These are phyloP conservation scores for Dallia pectoralis DNA, from an alignment of 2,797 vertebrate genomes.

Conservation along the genomic window DNA sequence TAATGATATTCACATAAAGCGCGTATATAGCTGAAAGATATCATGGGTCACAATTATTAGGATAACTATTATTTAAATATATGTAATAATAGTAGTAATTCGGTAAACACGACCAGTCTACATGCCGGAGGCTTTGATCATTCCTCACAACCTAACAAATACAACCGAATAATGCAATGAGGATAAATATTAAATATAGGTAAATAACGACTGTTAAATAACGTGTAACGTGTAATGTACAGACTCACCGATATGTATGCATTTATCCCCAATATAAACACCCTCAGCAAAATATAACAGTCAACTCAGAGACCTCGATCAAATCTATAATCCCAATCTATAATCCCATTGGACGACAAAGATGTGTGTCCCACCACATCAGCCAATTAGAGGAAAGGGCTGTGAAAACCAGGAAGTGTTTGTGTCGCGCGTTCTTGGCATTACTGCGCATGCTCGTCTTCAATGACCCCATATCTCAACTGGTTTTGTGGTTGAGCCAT, in stretches of 20 bases:
- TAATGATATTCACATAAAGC: background rate
- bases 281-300: constrained; percentile 53
- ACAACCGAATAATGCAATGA: background rate
- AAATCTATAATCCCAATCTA: constrained; percentile 52
- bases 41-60: too few relatives aligned
- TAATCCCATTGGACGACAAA: constrained; percentile 61
- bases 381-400: constrained; percentile 44
- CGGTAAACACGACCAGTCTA: background rate
- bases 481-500: background rate
- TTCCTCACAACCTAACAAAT: background rate
- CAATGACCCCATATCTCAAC: background rate
- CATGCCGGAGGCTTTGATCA: background rate
- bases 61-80: too few relatives aligned
- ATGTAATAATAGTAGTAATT: background rate
- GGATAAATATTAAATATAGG: background rate
- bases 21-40: background rate
- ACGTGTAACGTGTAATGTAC: too few relatives aligned
- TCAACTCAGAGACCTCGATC: constrained; percentile 55
- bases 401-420: constrained; percentile 8
- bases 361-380: constrained; percentile 41
- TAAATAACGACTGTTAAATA: background rate
- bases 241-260: constrained; percentile 53
- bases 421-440: background rate
- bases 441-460: constrained; percentile 8
- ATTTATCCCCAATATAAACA: too few relatives aligned